Evolutionary conservation across 2,113 vertebrate genomes (phyloP), one percentile per base, ranked within the genome.

Genomic region (Columbina picui): DNA sequence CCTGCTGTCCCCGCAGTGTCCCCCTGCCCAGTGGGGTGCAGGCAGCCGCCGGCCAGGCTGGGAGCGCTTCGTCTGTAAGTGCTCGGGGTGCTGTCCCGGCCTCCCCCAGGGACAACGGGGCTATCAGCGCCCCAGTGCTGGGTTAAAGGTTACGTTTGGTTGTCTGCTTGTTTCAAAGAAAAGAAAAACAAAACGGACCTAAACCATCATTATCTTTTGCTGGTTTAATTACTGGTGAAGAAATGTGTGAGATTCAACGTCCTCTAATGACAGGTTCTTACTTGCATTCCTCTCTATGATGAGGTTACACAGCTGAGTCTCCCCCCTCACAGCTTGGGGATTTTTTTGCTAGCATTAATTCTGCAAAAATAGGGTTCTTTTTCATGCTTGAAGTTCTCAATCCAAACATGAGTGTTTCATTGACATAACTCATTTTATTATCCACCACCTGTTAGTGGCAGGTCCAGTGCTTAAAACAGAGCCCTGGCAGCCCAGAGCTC

Each of bases 51-150:
- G 12, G 69, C 20, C 27, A 3, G 45, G n/a, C 59, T 14, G 3
- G 39, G 81, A 45, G 29, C 53, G 12, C 70, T 38, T 12, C 6
- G 38, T 57, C 29, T 1, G 1, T 19, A 19, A 21, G 2, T 10
- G 15, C 61, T 6, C 1, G 0, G 61, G 56, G 61, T 52, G 55
- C 50, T 16, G 5, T 15, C 27, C 45, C 4, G 0, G 41, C 30
- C 9, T 14, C 49, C 27, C 4, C 9, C 8, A 14, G 75, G 45
- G 50, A 39, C 59, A 25, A 32, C 12, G 25, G 34, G 55, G 23
- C 15, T 43, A 3, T 70, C 52, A 65, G 12, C 36, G 32, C 2
- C 34, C 68, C 53, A 64, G 47, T 49, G 34, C 29, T 87, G 90
- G 25, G 20, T 70, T 70, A 91, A 70, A 78, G 41, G 56, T 61